Base-by-base conservation (phyloP, 2,113 vertebrate species). In the Anthoscopus minutus region DNA sequence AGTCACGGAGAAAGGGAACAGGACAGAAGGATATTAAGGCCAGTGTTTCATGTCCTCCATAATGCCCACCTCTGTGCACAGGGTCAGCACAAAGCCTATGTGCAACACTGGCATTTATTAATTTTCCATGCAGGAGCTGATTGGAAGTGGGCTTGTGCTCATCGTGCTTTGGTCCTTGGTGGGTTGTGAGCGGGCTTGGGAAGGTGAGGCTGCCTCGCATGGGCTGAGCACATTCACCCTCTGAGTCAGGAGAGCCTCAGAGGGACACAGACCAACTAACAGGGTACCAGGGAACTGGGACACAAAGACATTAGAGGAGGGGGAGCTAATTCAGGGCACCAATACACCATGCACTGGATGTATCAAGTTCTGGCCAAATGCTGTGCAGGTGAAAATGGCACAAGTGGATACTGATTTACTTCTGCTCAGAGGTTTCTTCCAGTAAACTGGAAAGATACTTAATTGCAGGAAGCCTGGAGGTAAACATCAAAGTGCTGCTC, bases 291-390 rank as follows among this genome's bases (percentile, higher is more conserved):
- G 9, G 37, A 53, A 22, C 53, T 88, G 66, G 45, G 42, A 72
- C 87, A 48, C 15, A 35, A 0, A 0, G 23, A 62, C 13, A 11
- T 31, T 35, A 38, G 37, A 51, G 53, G 13, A 25, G 4, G 0
- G 6, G 4, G 4, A 47, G 9, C 25, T 67, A 20, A 79, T 35
- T 71, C 57, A 42, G 9, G n/a, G n/a, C n/a, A n/a, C n/a, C n/a
- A n/a, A n/a, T n/a, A n/a, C n/a, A n/a, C n/a, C n/a, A n/a, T n/a
- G n/a, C n/a, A n/a, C n/a, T n/a, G 51, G 30, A n/a, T 47, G 28
- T 44, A 50, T 27, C 19, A 35, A n/a, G 47, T 54, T 77, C 44
- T 73, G 50, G 27, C 23, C 84, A 33, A 11, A 23, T 8, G 30
- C 35, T 40, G 8, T 35, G 9, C 40, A 54, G 42, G 28, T 47